Percentiles rank a stretch among this genome's conserved stretches.
Conservation (phyloP, 1,140 invertebrate genomes). For the Anagrus nilaparvatae region DNA sequence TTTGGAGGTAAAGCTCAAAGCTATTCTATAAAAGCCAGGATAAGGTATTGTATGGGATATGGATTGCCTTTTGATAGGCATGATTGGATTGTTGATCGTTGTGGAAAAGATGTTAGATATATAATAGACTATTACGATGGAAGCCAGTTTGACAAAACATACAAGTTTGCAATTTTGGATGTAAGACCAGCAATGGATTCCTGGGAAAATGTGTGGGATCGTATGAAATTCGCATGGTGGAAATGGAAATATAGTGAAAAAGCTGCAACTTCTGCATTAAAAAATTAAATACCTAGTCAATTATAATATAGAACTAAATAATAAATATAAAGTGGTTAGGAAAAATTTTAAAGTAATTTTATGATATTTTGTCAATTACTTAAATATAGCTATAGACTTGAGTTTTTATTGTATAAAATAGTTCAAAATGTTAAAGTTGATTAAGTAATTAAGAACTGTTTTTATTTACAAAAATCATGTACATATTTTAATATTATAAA, state of each 20-base stretch:
- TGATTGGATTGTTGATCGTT: slow-evolving; percentile 98
- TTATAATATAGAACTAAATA: too few species aligned
- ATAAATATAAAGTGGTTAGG: too few species aligned
- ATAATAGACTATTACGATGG: slow-evolving; percentile 99
- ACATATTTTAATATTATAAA: too few species aligned
- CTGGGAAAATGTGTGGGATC: slow-evolving; percentile 84
- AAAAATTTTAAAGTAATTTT: too few species aligned
- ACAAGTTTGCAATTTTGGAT: slow-evolving; percentile 88
- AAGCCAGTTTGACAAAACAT: slow-evolving; percentile 70
- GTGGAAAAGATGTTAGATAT: slow-evolving; percentile 92
- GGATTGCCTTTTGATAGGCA: slow-evolving; percentile 98
- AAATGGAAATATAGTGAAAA: slow-evolving; percentile 58
- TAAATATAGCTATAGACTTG: too few species aligned
- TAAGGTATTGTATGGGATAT: slow-evolving; percentile 73
- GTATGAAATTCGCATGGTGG: slow-evolving; percentile 92
- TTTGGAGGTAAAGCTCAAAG: slow-evolving; percentile 95
- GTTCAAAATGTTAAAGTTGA: too few species aligned
- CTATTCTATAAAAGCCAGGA: slow-evolving; percentile 87
- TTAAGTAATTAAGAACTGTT: too few species aligned
- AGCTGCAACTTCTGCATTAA: too few species aligned
- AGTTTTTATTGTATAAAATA: too few species aligned
- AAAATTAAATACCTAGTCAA: too few species aligned
- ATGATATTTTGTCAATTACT: too few species aligned
- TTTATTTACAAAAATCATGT: too few species aligned
- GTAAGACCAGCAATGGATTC: slow-evolving; percentile 97